These are phyloP conservation scores for Spicauda simplicius DNA, from an alignment of 2,888 invertebrate genomes.

Conservation along the genomic window DNA sequence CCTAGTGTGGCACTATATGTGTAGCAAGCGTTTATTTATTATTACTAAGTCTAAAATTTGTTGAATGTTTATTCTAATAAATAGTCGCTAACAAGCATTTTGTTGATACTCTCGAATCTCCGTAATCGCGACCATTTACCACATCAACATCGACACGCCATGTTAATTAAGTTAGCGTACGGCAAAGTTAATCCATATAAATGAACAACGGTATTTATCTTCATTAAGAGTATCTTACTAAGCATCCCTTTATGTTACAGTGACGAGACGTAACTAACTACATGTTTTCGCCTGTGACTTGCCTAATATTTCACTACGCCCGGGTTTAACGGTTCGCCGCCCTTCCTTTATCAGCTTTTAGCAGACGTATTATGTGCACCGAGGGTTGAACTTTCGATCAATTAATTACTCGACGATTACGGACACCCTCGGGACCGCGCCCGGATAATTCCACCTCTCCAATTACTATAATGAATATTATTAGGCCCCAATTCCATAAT, in stretches of 20 bases:
- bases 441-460: slow-evolving; percentile 54
- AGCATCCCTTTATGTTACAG: slow-evolving; percentile 79
- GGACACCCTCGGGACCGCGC: slow-evolving; percentile 62
- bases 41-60: no score
- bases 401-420: slow-evolving; percentile 81
- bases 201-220: slow-evolving; percentile 81
- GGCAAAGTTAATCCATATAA: slow-evolving; percentile 77
- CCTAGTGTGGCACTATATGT: no score
- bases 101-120: slow-evolving; percentile 23
- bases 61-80: no score
- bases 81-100: slow-evolving; percentile 27
- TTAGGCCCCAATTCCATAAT: slow-evolving; percentile 66
- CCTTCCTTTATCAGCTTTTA: slow-evolving; percentile 77
- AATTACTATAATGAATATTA: slow-evolving; percentile 74
- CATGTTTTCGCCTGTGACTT: slow-evolving; percentile 77
- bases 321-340: slow-evolving; percentile 75
- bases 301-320: slow-evolving; percentile 81
- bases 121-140: slow-evolving; percentile 29
- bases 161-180: slow-evolving; percentile 60
- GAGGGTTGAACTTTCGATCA: slow-evolving; percentile 82
- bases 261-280: slow-evolving; percentile 76
- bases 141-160: slow-evolving; percentile 37
- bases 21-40: slow-evolving; percentile 6
- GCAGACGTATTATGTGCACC: slow-evolving; percentile 78
- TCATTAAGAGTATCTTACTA: slow-evolving; percentile 81